phyloP scores from a whole-genome alignment of 2,797 vertebrate species.

The Danio tinwini region DNA sequence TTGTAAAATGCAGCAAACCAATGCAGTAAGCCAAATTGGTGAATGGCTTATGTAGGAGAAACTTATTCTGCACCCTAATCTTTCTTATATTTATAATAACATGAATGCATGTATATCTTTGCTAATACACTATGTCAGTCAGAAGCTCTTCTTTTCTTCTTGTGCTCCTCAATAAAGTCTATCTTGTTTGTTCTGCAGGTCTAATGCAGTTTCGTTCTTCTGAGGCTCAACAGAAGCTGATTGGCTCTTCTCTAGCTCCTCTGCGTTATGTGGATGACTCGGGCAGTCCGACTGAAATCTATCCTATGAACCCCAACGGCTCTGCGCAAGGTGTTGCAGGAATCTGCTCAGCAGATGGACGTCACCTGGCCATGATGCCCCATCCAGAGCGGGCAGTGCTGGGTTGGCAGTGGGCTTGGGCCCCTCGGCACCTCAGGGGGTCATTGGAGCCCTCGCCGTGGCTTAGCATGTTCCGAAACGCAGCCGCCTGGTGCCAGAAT shows the following conservation, averaged over 20 bases:
- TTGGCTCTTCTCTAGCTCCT: slow-evolving; percentile 76
- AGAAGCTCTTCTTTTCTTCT: background rate
- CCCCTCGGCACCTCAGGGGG: slow-evolving; percentile 74
- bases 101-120: background rate
- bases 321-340: slow-evolving; percentile 85
- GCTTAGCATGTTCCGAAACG: slow-evolving; percentile 88
- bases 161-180: background rate
- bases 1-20: too few species aligned
- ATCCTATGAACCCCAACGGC: slow-evolving; percentile 92
- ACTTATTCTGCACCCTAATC: too few species aligned
- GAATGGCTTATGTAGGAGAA: too few species aligned
- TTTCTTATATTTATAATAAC: too few species aligned
- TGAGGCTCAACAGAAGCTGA: slow-evolving; percentile 69
- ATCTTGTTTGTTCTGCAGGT: slow-evolving; percentile 71
- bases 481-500: slow-evolving; percentile 81
- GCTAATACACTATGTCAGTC: background rate
- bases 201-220: slow-evolving; percentile 84
- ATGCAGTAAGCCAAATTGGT: too few species aligned
- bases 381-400: slow-evolving; percentile 90
- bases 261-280: slow-evolving; percentile 87
- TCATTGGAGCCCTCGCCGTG: slow-evolving; percentile 81
- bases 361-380: slow-evolving; percentile 92
- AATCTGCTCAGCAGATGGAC: slow-evolving; percentile 85
- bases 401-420: slow-evolving; percentile 93
- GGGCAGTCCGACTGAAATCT: slow-evolving; percentile 82